Base-by-base conservation (phyloP, 92 coral and sea anemone genomes). In the Zoanthus solanderi region DNA sequence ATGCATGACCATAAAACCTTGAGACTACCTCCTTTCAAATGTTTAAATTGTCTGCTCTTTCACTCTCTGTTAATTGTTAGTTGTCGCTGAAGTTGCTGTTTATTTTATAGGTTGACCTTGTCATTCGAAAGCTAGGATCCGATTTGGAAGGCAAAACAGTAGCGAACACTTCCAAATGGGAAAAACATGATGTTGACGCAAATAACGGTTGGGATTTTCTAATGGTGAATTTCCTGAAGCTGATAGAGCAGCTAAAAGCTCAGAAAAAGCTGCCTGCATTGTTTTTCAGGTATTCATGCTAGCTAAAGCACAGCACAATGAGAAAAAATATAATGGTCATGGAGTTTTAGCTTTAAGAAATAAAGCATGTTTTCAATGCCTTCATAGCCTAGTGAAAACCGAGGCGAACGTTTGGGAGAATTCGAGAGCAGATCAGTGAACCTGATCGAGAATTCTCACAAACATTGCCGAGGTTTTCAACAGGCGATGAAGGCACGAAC, bases 261-360 rank as follows among this genome's bases (percentile, higher is more conserved):
- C 94, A 88, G 78, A 89, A 76, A 18, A 88, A 91, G 57, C 87
- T 91, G 18, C 94, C 94, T 7, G 91, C 94, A 58, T 18, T 91
- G 10, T 87, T 91, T 83, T 91, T 91, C 77, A 91, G 89, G 94
- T 91, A 56, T 16, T 61, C 28, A 17, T 63, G 31, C 14, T 14
- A 12, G 14, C 12, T 57, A 7, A 57, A 7, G 17, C 63, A 57
- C 10, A 4, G 8, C 52, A 47, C 52, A 47, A 4, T 47, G 8
- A 47, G 5, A 50, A 7, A 50, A 50, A 50, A 7, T 3, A 7
- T 50, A 11, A 7, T 50, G 12, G 56, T 50, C 56, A 50, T 50
- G 2, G 9, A 50, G 10, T 50, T 50, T 50, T 11, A 7, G 56
- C 23, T 23, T 23, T 23, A 23, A 23, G 23, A 23, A 23, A 23